These are phyloP conservation scores for Piezodorus guildinii DNA, from an alignment of 1,140 invertebrate genomes.

Conservation along the genomic window DNA sequence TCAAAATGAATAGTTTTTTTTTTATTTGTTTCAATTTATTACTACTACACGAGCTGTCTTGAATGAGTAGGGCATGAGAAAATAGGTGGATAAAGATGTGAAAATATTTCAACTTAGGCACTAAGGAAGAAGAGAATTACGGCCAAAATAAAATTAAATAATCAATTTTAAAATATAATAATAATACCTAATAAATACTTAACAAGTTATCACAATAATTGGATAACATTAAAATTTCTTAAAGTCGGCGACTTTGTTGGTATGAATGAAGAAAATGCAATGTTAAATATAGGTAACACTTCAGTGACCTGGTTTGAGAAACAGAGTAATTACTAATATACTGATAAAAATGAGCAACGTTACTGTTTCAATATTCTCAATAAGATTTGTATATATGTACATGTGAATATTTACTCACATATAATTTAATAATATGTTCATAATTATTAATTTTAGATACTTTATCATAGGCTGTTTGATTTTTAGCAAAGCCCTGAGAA, in stretches of 20 bases:
- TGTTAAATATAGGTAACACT: slow-evolving; percentile 11
- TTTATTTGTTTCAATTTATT: background rate
- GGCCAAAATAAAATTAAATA: slow-evolving; percentile 4
- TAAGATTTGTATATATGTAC: background rate
- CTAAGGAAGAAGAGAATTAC: slow-evolving; percentile 14
- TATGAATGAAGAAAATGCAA: slow-evolving; percentile 20
- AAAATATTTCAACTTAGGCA: slow-evolving; percentile 5
- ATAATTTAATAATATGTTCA: background rate
- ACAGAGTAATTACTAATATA: background rate
- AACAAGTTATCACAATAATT: slow-evolving; percentile 20
- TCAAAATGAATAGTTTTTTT: background rate
- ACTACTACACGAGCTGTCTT: background rate
- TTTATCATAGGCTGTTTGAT: slow-evolving; percentile 14
- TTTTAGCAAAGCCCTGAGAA: slow-evolving; percentile 17
- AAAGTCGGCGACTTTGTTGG: slow-evolving; percentile 20
- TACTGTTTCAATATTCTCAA: slow-evolving; percentile 11
- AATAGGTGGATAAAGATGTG: background rate
- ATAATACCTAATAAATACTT: slow-evolving; percentile 22
- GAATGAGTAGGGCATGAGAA: slow-evolving; percentile 2
- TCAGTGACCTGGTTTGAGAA: slow-evolving; percentile 7
- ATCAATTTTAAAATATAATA: slow-evolving; percentile 7
- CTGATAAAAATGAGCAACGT: slow-evolving; percentile 16
- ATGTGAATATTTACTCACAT: background rate
- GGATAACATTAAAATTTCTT: slow-evolving; percentile 20
- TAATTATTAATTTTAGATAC: slow-evolving; percentile 15